Evolutionary conservation across 2,113 vertebrate genomes (phyloP).

Genomic region (Lamprotornis superbus): DNA sequence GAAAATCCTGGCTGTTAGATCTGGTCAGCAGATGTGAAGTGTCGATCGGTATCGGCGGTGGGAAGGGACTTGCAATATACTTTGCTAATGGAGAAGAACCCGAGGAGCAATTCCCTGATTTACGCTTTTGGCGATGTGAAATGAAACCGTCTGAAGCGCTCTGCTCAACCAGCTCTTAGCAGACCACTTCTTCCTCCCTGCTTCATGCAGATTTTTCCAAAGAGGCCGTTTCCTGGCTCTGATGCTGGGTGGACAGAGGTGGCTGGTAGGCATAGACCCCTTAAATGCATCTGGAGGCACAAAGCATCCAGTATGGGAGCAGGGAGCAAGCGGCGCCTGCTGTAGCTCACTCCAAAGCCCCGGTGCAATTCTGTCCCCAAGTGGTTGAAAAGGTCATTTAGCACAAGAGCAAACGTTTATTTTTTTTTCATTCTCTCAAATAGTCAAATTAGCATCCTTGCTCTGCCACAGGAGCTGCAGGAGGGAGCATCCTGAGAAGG

Average conservation of each 20-base stretch:
- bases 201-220: not conserved
- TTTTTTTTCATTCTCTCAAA: not conserved
- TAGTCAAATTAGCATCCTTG: not conserved
- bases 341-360: not conserved
- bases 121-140: not conserved
- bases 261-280: not conserved
- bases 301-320: not conserved
- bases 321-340: rapidly evolving
- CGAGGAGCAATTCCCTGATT: not conserved
- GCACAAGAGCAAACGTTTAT: not conserved
- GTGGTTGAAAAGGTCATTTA: slow-evolving; percentile 41
- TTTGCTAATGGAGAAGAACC: slow-evolving; percentile 37
- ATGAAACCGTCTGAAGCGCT: not conserved
- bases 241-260: not conserved
- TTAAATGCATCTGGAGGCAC: not conserved
- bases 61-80: not conserved
- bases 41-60: not conserved
- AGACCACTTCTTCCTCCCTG: not conserved
- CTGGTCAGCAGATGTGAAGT: slow-evolving; percentile 48
- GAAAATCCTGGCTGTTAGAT: slow-evolving; percentile 21
- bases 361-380: not conserved
- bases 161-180: not conserved
- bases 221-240: not conserved
- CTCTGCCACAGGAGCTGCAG: not conserved
- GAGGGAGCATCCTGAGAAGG: not conserved